phyloP scores from a whole-genome alignment of 2,113 vertebrate genomes.

The Rhagologus leucostigma region DNA sequence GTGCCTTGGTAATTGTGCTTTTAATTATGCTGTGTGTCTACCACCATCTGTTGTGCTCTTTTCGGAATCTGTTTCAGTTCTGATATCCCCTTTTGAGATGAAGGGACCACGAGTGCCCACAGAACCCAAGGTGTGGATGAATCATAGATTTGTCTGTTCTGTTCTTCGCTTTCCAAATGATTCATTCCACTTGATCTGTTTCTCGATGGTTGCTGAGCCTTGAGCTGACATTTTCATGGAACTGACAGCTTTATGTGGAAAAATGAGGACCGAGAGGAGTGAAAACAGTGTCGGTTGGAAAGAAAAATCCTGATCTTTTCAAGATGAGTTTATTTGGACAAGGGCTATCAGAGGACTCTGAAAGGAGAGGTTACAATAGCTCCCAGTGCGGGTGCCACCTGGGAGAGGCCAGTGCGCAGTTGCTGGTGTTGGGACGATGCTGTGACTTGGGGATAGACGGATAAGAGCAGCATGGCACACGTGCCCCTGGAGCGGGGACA shows the following conservation, averaged over 20 bases:
- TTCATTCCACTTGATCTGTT: conserved; percentile 54
- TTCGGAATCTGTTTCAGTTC: conserved; percentile 46
- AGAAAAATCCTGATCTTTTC: background rate
- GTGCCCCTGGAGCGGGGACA: background rate
- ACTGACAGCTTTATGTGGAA: conserved; percentile 9
- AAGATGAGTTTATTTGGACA: background rate
- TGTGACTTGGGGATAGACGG: background rate
- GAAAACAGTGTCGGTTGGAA: background rate
- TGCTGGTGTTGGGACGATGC: background rate
- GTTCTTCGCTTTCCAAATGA: conserved; percentile 27
- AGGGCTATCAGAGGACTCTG: background rate
- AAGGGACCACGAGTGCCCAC: conserved; percentile 22
- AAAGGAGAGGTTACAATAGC: background rate
- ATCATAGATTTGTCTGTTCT: conserved; percentile 48
- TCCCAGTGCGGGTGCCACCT: background rate
- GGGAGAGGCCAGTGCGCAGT: background rate
- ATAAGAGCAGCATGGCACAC: background rate
- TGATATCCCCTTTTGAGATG: conserved; percentile 50
- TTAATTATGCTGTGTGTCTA: conserved; percentile 44
- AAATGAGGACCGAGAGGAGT: background rate
- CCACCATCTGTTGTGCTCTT: conserved; percentile 61
- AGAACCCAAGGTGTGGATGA: conserved; percentile 50
- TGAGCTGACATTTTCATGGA: conserved; percentile 41
- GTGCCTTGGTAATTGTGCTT: conserved; percentile 41
- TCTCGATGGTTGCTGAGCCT: conserved; percentile 2